These are phyloP conservation scores for Hypsopygia costalis DNA, from an alignment of 2,888 invertebrate genomes.

Conservation along the genomic window DNA sequence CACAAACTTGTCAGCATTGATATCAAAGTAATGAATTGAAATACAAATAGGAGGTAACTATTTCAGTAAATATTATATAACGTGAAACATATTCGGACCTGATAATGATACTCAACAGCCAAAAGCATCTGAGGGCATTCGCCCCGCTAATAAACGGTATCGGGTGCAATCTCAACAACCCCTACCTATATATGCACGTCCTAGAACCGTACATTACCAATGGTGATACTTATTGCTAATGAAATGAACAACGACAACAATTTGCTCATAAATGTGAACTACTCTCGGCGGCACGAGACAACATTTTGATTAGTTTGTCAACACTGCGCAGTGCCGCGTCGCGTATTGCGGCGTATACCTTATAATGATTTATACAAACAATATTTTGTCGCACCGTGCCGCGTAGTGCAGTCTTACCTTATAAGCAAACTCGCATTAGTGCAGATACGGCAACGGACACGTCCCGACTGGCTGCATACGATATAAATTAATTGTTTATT, in stretches of 20 bases:
- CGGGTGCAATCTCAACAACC: neutral
- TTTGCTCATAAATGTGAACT: too few species aligned
- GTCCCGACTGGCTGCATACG: too few species aligned
- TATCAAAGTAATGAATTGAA: neutral
- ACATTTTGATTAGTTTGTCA: too few species aligned
- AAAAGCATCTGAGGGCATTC: neutral
- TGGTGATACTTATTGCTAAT: constrained; percentile 6
- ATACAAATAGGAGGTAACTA: neutral
- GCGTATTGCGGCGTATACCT: too few species aligned
- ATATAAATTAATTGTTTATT: too few species aligned
- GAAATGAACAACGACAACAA: neutral
- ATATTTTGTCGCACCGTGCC: too few species aligned
- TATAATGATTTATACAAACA: too few species aligned
- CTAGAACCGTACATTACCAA: neutral
- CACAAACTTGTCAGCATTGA: neutral
- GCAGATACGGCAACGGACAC: too few species aligned
- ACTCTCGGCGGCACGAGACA: too few species aligned
- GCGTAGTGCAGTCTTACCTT: too few species aligned
- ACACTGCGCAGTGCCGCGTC: too few species aligned
- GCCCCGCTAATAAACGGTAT: neutral
- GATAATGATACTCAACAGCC: neutral
- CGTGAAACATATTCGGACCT: neutral
- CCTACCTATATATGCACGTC: neutral
- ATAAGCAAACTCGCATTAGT: too few species aligned
- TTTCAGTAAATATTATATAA: neutral